These are phyloP conservation scores for Piprites chloris DNA, from an alignment of 2,113 vertebrate genomes.

Conservation along the genomic window DNA sequence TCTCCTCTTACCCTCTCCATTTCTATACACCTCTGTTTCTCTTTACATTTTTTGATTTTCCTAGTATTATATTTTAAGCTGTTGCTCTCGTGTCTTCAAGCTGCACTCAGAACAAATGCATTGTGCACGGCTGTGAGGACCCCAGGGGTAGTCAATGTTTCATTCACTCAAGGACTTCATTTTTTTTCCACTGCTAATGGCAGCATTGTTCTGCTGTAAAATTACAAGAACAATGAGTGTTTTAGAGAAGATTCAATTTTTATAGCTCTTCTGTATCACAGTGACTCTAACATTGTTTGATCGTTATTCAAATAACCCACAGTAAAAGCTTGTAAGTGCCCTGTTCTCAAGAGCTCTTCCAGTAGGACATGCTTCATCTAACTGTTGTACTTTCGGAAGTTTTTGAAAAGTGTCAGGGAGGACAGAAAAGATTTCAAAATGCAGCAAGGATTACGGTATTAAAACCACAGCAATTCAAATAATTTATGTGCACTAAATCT, in stretches of 20 bases:
- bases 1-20: background rate
- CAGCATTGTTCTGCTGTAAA: background rate
- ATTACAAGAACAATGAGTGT: background rate
- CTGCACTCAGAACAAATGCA: background rate
- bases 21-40: background rate
- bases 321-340: background rate
- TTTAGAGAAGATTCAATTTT: background rate
- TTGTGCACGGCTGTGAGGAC: background rate
- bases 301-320: background rate
- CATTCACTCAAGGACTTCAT: background rate
- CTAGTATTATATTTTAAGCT: background rate
- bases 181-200: background rate
- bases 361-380: background rate
- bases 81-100: background rate
- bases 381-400: background rate
- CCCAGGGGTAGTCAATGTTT: background rate
- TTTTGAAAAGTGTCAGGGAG: background rate
- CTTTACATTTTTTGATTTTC: background rate
- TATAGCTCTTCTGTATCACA: background rate
- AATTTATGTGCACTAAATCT: background rate
- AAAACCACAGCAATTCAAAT: background rate
- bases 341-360: background rate
- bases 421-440: background rate
- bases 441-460: background rate
- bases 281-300: background rate